Evolutionary conservation across 2,888 invertebrate genomes (phyloP), one percentile per base, ranked within the genome.

Genomic region (Carcina quercana): DNA sequence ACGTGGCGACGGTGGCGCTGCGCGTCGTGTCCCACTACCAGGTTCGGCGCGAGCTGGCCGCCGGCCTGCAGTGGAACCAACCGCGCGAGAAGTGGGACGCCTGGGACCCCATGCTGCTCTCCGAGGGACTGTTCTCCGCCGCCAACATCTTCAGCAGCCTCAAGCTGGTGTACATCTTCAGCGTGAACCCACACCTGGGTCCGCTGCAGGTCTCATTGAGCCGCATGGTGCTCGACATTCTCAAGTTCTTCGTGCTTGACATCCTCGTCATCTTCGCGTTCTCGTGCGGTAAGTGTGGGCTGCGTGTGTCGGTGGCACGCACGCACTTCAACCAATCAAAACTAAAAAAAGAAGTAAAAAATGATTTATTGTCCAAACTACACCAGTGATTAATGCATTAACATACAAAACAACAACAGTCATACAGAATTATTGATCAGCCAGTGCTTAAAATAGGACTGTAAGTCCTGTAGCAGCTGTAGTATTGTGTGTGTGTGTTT

Each of bases 111-210:
- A 98, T 97, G 92, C 88, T 98, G 50, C 69, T 88, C n/a, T 95
- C 96, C 14, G 97, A 97, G 75, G 97, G 96, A 17, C 88, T 98
- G 32, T 98, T 98, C 83, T 98, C 98, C 10, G 97, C 98, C 11
- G 98, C 98, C 45, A 99, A 98, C 83, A 98, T 98, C 75, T 88
- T 71, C 87, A 96, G 95, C 78, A 95, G 95, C 46, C 87, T 98
- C 51, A 98, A 98, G 80, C 87, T 98, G 67, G 97, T 98, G 54
- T 97, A 97, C 86, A 97, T 97, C 76, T 97, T 97, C 84, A 97
- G 97, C 50, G 96, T 98, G 35, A 97, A 97, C 86, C 97, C 97
- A 20, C 96, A 97, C 85, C 87, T 98, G 62, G 98, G 98, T 41
- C 97, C 97, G 41, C 87, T 97, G 51, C 97, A 97, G 86, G 97